These are phyloP conservation scores for Drosophila novamexicana DNA, from an alignment of 1,140 invertebrate genomes.

Conservation along the genomic window DNA sequence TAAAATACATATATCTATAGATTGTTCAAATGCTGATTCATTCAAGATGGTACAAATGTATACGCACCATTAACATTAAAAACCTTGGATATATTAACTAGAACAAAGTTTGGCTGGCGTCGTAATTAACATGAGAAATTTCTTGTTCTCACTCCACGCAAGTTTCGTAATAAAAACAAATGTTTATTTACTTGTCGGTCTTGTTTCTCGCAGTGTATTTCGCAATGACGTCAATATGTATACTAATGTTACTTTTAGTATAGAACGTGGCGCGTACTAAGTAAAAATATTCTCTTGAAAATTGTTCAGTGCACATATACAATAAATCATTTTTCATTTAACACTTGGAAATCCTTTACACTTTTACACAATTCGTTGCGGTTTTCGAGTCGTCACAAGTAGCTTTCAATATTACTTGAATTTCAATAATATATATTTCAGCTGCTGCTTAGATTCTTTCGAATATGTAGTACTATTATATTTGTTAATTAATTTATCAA, in stretches of 20 bases:
- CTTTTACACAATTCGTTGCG: constrained; percentile 14
- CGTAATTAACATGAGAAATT: constrained; percentile 44
- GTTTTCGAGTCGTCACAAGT: constrained; percentile 13
- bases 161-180: constrained; percentile 45
- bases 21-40: constrained; percentile 56
- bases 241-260: constrained; percentile 51
- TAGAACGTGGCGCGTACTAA: constrained; percentile 9
- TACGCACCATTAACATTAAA: constrained; percentile 75
- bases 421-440: constrained; percentile 28
- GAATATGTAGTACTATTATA: constrained; percentile 14
- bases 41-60: constrained; percentile 53
- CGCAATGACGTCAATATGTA: constrained; percentile 69
- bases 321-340: constrained; percentile 15
- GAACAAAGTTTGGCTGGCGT: constrained; percentile 60
- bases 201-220: constrained; percentile 63
- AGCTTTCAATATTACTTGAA: constrained; percentile 25
- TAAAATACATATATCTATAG: constrained; percentile 39
- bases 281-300: constrained; percentile 34
- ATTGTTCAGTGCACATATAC: constrained; percentile 20
- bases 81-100: constrained; percentile 63
- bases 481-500: constrained; percentile 38
- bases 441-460: constrained; percentile 39
- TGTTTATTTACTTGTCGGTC: constrained; percentile 62
- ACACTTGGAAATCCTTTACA: background rate
- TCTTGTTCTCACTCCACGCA: constrained; percentile 54